Conservation (phyloP, 2,113 vertebrate species). For the Neodon shergylaensis region DNA sequence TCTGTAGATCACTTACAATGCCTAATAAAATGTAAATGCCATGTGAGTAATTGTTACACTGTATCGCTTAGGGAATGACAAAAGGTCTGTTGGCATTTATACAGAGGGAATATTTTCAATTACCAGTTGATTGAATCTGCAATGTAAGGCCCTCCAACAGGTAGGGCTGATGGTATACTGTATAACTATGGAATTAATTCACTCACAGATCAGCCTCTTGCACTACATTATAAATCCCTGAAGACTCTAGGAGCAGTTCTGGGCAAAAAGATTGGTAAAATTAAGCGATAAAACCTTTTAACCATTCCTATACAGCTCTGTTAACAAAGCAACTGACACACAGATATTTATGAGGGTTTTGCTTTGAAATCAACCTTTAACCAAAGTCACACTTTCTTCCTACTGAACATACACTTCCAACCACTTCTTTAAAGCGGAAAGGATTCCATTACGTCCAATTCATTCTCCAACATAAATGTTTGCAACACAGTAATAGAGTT, state of each 20-base stretch:
- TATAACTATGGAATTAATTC: not conserved
- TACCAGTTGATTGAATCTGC: not conserved
- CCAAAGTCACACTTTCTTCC: constrained; percentile 20
- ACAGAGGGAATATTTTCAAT: not conserved
- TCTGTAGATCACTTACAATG: not conserved
- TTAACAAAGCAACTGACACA: not conserved
- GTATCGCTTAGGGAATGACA: not conserved
- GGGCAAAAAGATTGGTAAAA: not conserved
- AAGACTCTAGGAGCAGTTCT: not conserved
- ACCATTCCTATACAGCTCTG: not conserved
- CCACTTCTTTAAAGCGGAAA: constrained; percentile 16
- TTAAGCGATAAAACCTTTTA: not conserved
- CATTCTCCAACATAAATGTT: constrained; percentile 37
- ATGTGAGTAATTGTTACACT: not conserved
- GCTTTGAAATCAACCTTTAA: constrained; percentile 11
- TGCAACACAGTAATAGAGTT: not conserved
- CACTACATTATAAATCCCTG: constrained; percentile 15
- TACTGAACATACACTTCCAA: constrained; percentile 18
- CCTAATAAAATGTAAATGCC: not conserved
- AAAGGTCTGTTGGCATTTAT: not conserved
- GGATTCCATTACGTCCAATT: not conserved
- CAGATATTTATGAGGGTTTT: not conserved
- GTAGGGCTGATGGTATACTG: not conserved
- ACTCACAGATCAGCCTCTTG: constrained; percentile 4
- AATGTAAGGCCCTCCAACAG: not conserved